These are phyloP conservation scores for Monodelphis domestica DNA, from an alignment of 2,797 vertebrate species.

Conservation along the genomic window DNA sequence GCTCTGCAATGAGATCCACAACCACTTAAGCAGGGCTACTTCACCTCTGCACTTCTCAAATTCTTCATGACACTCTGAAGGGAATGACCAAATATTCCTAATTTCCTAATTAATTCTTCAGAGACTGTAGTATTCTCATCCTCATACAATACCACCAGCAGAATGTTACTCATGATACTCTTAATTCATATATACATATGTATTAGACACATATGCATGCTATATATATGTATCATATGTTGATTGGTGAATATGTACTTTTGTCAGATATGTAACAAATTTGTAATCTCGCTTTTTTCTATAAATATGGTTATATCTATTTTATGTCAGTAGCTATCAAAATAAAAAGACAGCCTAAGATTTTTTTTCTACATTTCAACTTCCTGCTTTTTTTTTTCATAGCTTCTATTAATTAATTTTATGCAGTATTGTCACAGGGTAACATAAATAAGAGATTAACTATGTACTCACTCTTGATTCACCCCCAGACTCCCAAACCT, in stretches of 20 bases:
- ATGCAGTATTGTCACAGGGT: conserved; percentile 78
- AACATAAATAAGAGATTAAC: conserved; percentile 85
- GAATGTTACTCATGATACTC: too few relatives aligned
- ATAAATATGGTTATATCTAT: conserved; percentile 47
- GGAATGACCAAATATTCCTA: neutral
- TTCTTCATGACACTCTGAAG: neutral
- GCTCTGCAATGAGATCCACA: neutral
- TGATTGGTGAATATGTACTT: neutral
- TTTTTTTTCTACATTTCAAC: conserved; percentile 72
- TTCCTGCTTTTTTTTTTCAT: conserved; percentile 82
- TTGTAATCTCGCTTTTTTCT: neutral
- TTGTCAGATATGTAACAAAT: neutral
- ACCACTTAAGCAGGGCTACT: too few relatives aligned
- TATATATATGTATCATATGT: neutral
- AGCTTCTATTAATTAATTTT: conserved; percentile 68
- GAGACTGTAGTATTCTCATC: too few relatives aligned
- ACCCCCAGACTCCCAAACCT: conserved; percentile 81
- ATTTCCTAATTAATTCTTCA: too few relatives aligned
- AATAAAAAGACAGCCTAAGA: conserved; percentile 76
- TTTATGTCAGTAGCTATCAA: conserved; percentile 72
- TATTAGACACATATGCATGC: neutral
- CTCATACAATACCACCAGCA: too few relatives aligned
- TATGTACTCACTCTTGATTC: conserved; percentile 80
- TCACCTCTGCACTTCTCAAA: neutral
- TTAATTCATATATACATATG: neutral